A percentile compares a stretch with the other conserved stretches of the same genome.
Conservation (phyloP, 92 coral and sea anemone genomes). For the Nematostella vectensis region DNA sequence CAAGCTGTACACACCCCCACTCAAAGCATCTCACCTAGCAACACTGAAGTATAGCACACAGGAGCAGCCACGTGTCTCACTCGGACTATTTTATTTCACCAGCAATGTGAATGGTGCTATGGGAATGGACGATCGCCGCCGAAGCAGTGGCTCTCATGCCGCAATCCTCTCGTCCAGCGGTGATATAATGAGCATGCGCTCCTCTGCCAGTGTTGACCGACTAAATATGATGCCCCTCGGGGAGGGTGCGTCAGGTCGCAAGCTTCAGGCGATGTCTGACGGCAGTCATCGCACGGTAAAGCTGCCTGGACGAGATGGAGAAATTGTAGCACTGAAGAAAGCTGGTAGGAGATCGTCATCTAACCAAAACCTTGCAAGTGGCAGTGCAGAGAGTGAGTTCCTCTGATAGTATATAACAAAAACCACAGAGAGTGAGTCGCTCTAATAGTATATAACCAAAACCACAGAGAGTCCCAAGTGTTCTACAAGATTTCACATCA, state of each 20-base stretch:
- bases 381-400: constrained; percentile 28
- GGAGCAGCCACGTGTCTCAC: no score
- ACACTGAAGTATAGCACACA: no score
- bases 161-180: constrained; percentile 17
- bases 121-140: constrained; percentile 46
- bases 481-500: no score
- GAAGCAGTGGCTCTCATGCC: constrained; percentile 32
- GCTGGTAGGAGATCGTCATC: constrained; percentile 85
- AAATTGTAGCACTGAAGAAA: constrained; percentile 81
- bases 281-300: constrained; percentile 73
- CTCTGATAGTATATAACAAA: no score
- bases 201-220: constrained; percentile 84
- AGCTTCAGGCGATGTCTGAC: constrained; percentile 66
- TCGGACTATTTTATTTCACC: no score
- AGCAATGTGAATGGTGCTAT: constrained; percentile 32
- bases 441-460: no score
- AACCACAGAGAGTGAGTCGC: no score
- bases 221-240: constrained; percentile 60
- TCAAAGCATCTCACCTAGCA: no score
- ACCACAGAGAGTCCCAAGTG: no score
- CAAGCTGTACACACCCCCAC: no score
- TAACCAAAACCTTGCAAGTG: constrained; percentile 53
- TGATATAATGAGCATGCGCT: constrained; percentile 55
- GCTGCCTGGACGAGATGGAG: constrained; percentile 96
- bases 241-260: constrained; percentile 63